phyloP scores from a whole-genome alignment of 2,113 vertebrate species.

The Laticauda colubrina region DNA sequence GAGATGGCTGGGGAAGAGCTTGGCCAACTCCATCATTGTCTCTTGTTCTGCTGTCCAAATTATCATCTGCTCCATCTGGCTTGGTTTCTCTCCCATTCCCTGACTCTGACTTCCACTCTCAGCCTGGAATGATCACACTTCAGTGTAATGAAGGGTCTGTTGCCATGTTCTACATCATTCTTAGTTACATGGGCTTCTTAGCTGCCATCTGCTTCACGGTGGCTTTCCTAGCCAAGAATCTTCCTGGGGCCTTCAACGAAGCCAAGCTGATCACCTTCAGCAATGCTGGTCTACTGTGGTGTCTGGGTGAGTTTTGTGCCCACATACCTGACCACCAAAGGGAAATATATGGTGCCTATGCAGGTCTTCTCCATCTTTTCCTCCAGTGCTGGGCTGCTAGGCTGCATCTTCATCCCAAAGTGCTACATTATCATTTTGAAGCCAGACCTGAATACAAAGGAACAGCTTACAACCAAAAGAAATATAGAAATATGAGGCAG shows the following conservation, averaged over 20 bases:
- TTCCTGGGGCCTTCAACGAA: background rate
- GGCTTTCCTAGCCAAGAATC: background rate
- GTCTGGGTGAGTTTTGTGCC: background rate
- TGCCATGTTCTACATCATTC: background rate
- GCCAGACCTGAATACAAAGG: too few species aligned
- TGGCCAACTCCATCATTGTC: background rate
- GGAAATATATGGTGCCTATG: too few species aligned
- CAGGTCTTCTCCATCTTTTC: too few species aligned
- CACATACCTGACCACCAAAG: background rate
- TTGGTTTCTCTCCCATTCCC: background rate
- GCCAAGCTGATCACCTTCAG: background rate
- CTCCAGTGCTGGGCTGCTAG: too few species aligned
- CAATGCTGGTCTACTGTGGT: background rate
- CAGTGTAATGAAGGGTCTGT: background rate
- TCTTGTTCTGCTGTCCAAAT: background rate
- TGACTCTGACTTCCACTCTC: background rate
- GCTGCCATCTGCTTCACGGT: background rate
- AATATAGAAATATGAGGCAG: too few species aligned
- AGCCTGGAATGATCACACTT: background rate
- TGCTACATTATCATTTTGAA: too few species aligned
- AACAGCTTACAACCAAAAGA: too few species aligned
- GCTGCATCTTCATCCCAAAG: too few species aligned
- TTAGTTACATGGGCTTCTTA: background rate
- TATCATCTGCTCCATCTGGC: background rate
- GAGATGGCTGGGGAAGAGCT: background rate